phyloP scores from a whole-genome alignment of 2,797 vertebrate genomes.

The Salmo trutta region DNA sequence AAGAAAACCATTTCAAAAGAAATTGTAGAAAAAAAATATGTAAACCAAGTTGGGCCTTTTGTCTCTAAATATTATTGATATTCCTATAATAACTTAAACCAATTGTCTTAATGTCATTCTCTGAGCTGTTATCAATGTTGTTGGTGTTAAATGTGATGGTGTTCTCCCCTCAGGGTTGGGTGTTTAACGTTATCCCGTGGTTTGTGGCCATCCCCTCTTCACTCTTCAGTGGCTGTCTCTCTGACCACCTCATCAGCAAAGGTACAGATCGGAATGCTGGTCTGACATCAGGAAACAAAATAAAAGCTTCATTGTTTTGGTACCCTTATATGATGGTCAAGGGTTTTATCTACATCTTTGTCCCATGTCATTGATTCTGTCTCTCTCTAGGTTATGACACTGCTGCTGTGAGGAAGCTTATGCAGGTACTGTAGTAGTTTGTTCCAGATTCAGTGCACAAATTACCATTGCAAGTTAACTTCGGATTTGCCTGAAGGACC shows the following conservation, averaged over 20 bases:
- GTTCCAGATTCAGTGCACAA: neutral
- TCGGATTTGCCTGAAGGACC: neutral
- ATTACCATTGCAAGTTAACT: neutral
- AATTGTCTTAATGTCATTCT: neutral
- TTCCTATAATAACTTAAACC: too few species aligned
- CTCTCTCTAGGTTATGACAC: conserved; percentile 83
- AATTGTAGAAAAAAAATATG: too few species aligned
- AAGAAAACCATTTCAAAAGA: too few species aligned
- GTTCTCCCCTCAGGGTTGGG: conserved; percentile 84
- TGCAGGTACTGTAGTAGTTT: conserved; percentile 83
- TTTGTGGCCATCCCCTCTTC: conserved; percentile 90
- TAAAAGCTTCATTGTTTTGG: neutral
- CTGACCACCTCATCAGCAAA: conserved; percentile 89
- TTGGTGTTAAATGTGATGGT: neutral
- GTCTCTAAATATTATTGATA: too few species aligned
- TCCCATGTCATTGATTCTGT: neutral
- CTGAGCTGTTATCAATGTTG: neutral
- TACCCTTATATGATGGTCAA: neutral
- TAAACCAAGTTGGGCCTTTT: too few species aligned
- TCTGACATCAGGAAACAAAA: neutral
- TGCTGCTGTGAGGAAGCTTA: conserved; percentile 88
- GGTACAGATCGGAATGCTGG: conserved; percentile 65
- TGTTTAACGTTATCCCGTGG: conserved; percentile 97
- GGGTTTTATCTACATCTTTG: neutral
- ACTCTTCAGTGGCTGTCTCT: conserved; percentile 88